Evolutionary conservation across 1,140 invertebrate genomes (phyloP), one percentile per base, ranked within the genome.

Genomic region (Drosophila sproati): DNA sequence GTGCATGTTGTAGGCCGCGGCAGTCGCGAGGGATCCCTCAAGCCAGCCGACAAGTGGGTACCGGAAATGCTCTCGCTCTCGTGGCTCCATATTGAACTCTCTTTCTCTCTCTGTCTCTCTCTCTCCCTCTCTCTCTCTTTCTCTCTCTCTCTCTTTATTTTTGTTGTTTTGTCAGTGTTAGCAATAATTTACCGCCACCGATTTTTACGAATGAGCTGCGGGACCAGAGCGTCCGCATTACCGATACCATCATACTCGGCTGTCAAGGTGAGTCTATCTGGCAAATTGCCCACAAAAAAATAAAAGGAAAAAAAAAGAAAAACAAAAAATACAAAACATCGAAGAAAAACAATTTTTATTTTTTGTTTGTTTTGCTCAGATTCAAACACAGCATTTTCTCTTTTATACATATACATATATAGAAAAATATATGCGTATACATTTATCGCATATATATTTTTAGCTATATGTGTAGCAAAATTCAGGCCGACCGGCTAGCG

Each of bases 221-320:
- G 77, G 94, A 96, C 90, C 94, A 95, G 85, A 95, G 94, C 80
- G 95, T 96, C 64, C 96, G 95, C 93, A 96, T 98, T 78, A 96
- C 96, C 50, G 96, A 97, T 63, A 94, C 94, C 35, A 91, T 97
- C 32, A 94, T 94, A 29, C 93, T 97, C 48, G 94, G 94, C 67
- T 96, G 96, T 89, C 95, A 96, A 94, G 95, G 95, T 96, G 94
- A 93, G 88, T 85, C 63, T 61, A 43, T 47, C 39, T 89, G 80
- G 85, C 80, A 70, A 29, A 20, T 29, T 57, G 85, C 82, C 82
- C 80, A 74, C 48, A 52, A 43, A 39, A 41, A 56, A 12, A 55
- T 43, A 2, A 83, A 2, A 20, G 20, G 20, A 73, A 52, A 48
- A 51, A 29, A 47, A 37, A 37, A 51, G 43, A 34, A 34, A 50